Evolutionary conservation across 2,888 invertebrate genomes (phyloP), one percentile per base, ranked within the genome.

Genomic region (Drosophila cognata): DNA sequence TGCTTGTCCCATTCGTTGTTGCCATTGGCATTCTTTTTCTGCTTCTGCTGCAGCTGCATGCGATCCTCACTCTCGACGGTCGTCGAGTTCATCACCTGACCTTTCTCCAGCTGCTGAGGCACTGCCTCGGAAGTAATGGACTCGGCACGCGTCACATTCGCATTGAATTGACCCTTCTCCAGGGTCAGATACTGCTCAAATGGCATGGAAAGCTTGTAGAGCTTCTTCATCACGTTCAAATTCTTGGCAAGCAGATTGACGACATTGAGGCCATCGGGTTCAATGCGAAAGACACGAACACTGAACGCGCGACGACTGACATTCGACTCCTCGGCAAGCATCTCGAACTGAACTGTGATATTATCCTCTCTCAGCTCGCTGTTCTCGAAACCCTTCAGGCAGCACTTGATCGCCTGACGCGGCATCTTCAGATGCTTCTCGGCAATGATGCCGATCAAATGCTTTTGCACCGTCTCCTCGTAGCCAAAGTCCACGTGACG

Each of bases 401-500:
- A 95, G 92, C 97, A 97, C 89, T 95, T 95, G 81, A 97, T 94
- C 0, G 97, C 97, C 93, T 97, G 97, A 3, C 96, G 95, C 25
- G 95, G 95, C 67, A 97, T 93, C 76, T 93, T 94, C 6, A 96
- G 93, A 74, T 96, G 94, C 63, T 95, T 95, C 6, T 95, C 94
- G 6, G 95, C 94, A 31, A 97, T 96, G 29, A 94, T 94, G 71
- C 95, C 95, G 35, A 97, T 92, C 43, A 95, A 93, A 16, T 94
- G 93, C 1, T 94, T 91, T 10, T 94, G 92, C 2, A 98, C 95
- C n/a, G 94, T 94, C 91, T 98, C 98, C 88, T 97, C 96, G 93
- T 99, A 99, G 8, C 99, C 99, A 94, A 97, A 99, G 94, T 99
- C 99, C 21, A 99, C 96, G 93, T 98, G 99, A 4, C 96, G 94